Evolutionary conservation across 2,113 vertebrate genomes (phyloP).

Genomic region (Loxodonta africana): DNA sequence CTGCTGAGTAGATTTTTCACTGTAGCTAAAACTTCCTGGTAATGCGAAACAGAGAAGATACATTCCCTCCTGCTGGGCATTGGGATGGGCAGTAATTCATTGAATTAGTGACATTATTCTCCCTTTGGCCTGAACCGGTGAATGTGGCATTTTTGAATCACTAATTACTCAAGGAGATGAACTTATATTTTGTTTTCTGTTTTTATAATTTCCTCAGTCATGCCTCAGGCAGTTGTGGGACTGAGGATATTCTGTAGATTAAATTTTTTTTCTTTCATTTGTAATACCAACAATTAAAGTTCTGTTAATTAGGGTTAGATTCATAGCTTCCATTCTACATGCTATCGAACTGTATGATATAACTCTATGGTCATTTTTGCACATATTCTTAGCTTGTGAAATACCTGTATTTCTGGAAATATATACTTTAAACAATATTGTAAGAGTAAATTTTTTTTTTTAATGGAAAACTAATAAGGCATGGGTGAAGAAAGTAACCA

Average conservation of each 20-base stretch:
- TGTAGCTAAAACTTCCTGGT: slow-evolving; percentile 42
- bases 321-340: slow-evolving; percentile 32
- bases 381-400: slow-evolving; percentile 19
- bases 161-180: slow-evolving; percentile 47
- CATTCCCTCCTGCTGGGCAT: background rate
- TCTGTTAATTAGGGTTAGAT: slow-evolving; percentile 10
- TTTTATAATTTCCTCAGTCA: slow-evolving; percentile 34
- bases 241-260: background rate
- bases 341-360: background rate
- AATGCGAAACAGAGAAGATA: background rate
- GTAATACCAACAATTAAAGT: slow-evolving; percentile 51
- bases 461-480: background rate
- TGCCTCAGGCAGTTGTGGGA: slow-evolving; percentile 34
- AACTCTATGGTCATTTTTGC: background rate
- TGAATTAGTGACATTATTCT: slow-evolving; percentile 19
- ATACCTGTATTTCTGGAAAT: slow-evolving; percentile 42
- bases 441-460: background rate
- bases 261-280: background rate
- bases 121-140: background rate
- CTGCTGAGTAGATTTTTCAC: slow-evolving; percentile 6
- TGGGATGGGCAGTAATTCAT: background rate
- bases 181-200: slow-evolving; percentile 45
- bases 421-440: background rate
- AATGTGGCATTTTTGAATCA: slow-evolving; percentile 38
- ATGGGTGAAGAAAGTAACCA: background rate